Evolutionary conservation across 1,140 invertebrate species (phyloP), one percentile per base, ranked within the genome.

Genomic region (Papilio dardanus): DNA sequence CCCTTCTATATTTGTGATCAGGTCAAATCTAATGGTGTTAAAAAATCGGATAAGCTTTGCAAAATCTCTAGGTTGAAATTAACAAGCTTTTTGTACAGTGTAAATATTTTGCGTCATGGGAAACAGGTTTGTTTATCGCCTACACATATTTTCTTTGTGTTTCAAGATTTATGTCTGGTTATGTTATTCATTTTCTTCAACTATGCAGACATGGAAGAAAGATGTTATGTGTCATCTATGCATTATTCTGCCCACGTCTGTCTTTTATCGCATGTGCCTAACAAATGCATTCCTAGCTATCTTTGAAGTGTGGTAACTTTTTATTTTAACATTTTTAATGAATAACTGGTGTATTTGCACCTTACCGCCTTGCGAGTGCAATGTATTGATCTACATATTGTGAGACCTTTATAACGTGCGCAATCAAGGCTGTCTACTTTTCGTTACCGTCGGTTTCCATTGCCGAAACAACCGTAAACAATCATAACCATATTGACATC

Each of bases 341-440:
- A 62, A 12, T 62, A 62, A 0, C 10, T 10, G 4, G 54, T 21
- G 50, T 58, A 54, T 21, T 24, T 28, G 12, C 24, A 3, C 54
- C n/a, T 46, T 6, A 30, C 12, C 12, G 54, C 24, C 8, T 62
- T 62, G 24, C 31, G 16, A 67, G 30, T 35, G 65, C 65, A 30
- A 35, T 35, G 24, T 71, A 46, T 46, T 50, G 68, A 71, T 71
- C 68, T 50, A 46, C 68, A 71, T 71, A 71, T 14, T 24, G 19
- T 16, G 12, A 21, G 31, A 37, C 35, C 24, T 71, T 71, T 37
- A 71, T 35, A 28, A 19, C 68, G 40, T 16, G 46, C 24, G 42
- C 68, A 50, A 71, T 46, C 68, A 71, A 71, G 68, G 68, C 24
- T 71, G 40, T 30, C 68, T 12, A 46, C 37, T 71, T 50, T 69